A percentile compares a stretch with the other conserved stretches of the same genome.
These are phyloP conservation scores for Nemotelus pantherinus DNA, from an alignment of 2,888 invertebrate genomes.

Conservation along the genomic window DNA sequence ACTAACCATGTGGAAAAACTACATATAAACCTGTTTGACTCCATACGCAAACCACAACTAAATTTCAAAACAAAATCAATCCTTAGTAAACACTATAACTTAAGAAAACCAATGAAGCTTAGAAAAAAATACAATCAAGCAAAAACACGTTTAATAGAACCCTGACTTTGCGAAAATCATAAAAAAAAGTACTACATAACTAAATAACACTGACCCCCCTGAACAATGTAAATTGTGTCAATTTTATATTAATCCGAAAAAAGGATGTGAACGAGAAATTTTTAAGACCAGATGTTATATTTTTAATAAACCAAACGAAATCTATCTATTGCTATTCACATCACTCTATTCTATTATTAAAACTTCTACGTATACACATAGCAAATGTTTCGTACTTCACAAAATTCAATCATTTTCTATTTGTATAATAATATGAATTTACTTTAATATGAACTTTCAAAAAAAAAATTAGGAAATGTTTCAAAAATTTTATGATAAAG, in stretches of 20 bases:
- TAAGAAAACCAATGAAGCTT: slow-evolving; percentile 48
- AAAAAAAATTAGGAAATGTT: neutral
- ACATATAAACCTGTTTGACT: no score
- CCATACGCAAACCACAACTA: neutral
- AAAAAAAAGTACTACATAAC: no score
- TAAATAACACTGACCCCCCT: neutral
- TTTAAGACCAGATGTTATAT: slow-evolving; percentile 8
- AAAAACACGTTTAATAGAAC: slow-evolving; percentile 28
- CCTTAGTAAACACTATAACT: neutral
- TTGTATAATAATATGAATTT: neutral
- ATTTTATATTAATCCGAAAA: slow-evolving; percentile 24
- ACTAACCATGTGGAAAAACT: no score
- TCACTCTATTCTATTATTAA: neutral
- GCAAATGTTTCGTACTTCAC: neutral
- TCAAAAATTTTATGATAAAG: no score
- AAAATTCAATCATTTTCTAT: neutral
- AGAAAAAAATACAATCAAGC: slow-evolving; percentile 48
- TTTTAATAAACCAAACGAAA: neutral
- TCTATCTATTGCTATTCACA: neutral
- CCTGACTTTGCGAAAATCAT: neutral
- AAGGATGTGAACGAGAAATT: neutral
- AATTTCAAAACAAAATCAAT: neutral
- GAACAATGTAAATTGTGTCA: slow-evolving; percentile 33
- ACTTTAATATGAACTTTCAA: neutral
- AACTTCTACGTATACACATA: neutral